These are phyloP conservation scores for Napeogenes sylphis DNA, from an alignment of 2,888 invertebrate genomes.

Conservation along the genomic window DNA sequence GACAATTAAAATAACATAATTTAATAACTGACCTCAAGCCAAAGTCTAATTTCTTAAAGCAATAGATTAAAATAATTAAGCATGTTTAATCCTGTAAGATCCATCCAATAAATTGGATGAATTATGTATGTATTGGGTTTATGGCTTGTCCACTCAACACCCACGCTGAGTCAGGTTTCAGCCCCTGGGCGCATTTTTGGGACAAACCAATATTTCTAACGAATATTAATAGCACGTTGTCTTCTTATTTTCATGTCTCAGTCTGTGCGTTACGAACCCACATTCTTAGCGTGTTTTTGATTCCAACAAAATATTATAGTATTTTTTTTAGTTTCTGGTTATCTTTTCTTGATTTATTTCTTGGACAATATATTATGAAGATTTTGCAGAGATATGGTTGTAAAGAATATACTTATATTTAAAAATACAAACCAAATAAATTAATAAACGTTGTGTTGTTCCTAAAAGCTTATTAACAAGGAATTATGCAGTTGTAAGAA, in stretches of 20 bases:
- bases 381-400: too few relatives aligned
- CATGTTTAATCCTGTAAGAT: constrained; percentile 56
- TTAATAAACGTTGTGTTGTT: too few relatives aligned
- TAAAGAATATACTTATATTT: too few relatives aligned
- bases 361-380: too few relatives aligned
- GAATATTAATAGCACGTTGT: constrained; percentile 74
- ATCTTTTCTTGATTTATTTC: background rate
- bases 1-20: too few relatives aligned
- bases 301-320: constrained; percentile 16
- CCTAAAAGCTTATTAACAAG: too few relatives aligned
- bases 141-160: constrained; percentile 63
- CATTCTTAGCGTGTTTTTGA: constrained; percentile 49
- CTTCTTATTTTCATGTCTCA: constrained; percentile 60
- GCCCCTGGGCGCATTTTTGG: constrained; percentile 75
- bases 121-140: constrained; percentile 45
- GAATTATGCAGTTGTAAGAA: too few relatives aligned
- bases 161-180: constrained; percentile 68
- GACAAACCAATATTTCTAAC: constrained; percentile 77
- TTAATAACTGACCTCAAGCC: too few relatives aligned
- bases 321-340: background rate
- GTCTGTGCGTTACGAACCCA: constrained; percentile 55
- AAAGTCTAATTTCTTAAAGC: constrained; percentile 16
- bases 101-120: constrained; percentile 44
- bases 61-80: constrained; percentile 32
- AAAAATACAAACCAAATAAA: too few relatives aligned